Evolutionary conservation across 1,140 invertebrate genomes (phyloP).

Genomic region (Oscheius sp.): DNA sequence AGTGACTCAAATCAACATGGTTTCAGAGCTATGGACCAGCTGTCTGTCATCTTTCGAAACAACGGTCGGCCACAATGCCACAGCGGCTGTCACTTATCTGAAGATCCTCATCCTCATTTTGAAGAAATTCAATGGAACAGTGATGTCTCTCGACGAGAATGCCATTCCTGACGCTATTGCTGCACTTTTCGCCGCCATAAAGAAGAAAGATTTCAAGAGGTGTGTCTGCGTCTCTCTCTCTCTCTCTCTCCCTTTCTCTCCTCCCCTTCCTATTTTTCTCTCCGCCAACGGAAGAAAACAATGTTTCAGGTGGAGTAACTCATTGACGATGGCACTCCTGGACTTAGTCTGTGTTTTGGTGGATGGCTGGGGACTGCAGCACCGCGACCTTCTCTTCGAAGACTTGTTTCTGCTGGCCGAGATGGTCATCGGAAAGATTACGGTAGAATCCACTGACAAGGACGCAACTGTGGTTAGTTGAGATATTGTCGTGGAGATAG

Average conservation of each 20-base stretch:
- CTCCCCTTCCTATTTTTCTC: too few species aligned
- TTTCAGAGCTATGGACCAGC: background rate
- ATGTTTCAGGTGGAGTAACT: background rate
- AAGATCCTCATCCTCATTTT: background rate
- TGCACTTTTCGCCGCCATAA: background rate
- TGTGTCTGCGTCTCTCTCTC: too few species aligned
- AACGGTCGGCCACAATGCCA: too few species aligned
- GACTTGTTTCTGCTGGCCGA: background rate
- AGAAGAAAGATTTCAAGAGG: too few species aligned
- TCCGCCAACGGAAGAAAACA: background rate
- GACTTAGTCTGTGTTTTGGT: background rate
- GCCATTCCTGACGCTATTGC: background rate
- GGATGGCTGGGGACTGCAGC: background rate
- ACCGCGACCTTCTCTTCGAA: background rate
- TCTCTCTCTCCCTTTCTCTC: too few species aligned
- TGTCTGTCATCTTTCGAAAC: too few species aligned
- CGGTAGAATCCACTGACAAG: background rate
- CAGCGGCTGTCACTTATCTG: too few species aligned
- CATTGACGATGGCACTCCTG: background rate
- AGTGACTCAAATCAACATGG: too few species aligned
- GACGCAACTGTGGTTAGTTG: too few species aligned
- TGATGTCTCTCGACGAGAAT: background rate
- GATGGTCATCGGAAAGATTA: background rate
- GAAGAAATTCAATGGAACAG: background rate
- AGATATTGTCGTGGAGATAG: too few species aligned